phyloP scores from a whole-genome alignment of 53 echinoderm and acorn worm species.

The Crossaster papposus region DNA sequence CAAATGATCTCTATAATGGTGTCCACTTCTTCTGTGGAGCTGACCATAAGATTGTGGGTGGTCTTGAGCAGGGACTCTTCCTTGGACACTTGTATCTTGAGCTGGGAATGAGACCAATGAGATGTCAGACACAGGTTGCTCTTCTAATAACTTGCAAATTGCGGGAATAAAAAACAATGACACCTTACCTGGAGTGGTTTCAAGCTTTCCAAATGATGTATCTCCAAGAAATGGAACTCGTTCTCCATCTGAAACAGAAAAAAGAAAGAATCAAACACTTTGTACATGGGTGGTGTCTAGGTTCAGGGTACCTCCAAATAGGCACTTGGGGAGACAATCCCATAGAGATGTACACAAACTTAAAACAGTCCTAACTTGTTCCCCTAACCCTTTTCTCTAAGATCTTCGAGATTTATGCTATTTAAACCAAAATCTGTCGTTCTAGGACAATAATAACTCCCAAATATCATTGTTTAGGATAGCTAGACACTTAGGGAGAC shows the following conservation, averaged over 20 bases:
- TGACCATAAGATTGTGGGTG: constrained; percentile 12
- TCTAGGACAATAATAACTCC: no score
- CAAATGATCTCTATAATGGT: constrained; percentile 79
- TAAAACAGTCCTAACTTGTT: no score
- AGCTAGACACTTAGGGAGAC: no score
- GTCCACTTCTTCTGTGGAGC: constrained; percentile 32
- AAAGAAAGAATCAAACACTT: not conserved
- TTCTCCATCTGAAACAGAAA: constrained; percentile 74
- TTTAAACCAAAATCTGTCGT: no score
- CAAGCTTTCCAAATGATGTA: constrained; percentile 72
- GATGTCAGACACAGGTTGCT: not conserved
- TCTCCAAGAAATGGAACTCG: constrained; percentile 87
- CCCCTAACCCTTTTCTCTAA: no score
- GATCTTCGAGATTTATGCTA: no score
- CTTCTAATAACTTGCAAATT: no score
- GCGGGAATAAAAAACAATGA: not conserved
- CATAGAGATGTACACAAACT: no score
- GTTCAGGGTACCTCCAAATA: no score
- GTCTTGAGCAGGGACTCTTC: constrained; percentile 38
- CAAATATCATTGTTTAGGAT: no score
- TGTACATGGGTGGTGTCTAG: not conserved
- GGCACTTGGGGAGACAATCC: no score
- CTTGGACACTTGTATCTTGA: constrained; percentile 48
- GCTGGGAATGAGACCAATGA: constrained; percentile 7
- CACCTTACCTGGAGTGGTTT: constrained; percentile 83